A percentile compares a stretch with the other conserved stretches of the same genome.
phyloP scores from a whole-genome alignment of 2,888 invertebrate genomes.

The Tetranychus piercei region DNA sequence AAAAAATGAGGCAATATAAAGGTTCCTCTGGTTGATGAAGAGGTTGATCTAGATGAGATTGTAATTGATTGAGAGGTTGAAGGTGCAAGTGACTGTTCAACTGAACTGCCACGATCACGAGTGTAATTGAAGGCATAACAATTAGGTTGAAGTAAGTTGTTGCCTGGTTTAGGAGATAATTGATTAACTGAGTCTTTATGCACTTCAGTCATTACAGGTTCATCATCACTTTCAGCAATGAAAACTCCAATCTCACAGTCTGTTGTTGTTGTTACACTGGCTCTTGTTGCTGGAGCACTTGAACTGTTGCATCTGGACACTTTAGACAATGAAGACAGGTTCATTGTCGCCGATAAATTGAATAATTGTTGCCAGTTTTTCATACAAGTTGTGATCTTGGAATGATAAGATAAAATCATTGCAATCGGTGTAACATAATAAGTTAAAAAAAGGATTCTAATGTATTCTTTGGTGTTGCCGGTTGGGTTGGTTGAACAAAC shows the following conservation, averaged over 20 bases:
- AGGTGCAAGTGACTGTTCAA: slow-evolving; percentile 20
- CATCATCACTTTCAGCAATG: not conserved
- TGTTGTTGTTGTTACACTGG: not conserved
- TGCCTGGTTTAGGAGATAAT: not conserved
- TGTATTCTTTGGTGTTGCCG: slow-evolving; percentile 48
- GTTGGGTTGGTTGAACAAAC: slow-evolving; percentile 46
- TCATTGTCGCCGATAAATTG: slow-evolving; percentile 31
- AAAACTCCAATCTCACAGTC: not conserved
- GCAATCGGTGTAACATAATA: slow-evolving; percentile 42
- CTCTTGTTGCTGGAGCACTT: not conserved
- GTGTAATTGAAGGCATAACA: not conserved
- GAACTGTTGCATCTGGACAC: not conserved
- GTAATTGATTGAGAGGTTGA: slow-evolving; percentile 9
- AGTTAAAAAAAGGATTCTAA: slow-evolving; percentile 43
- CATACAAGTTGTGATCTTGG: slow-evolving; percentile 45
- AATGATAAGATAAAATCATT: slow-evolving; percentile 45
- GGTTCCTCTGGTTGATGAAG: not conserved
- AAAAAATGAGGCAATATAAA: not conserved
- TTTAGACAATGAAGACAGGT: not conserved
- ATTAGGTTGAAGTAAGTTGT: not conserved
- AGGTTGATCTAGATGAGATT: not conserved
- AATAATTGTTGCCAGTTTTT: slow-evolving; percentile 33
- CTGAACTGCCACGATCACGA: slow-evolving; percentile 4
- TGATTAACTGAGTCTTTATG: not conserved
- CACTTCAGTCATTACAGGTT: not conserved